Conservation (phyloP, 2,797 vertebrate species). For the Betta splendens region DNA sequence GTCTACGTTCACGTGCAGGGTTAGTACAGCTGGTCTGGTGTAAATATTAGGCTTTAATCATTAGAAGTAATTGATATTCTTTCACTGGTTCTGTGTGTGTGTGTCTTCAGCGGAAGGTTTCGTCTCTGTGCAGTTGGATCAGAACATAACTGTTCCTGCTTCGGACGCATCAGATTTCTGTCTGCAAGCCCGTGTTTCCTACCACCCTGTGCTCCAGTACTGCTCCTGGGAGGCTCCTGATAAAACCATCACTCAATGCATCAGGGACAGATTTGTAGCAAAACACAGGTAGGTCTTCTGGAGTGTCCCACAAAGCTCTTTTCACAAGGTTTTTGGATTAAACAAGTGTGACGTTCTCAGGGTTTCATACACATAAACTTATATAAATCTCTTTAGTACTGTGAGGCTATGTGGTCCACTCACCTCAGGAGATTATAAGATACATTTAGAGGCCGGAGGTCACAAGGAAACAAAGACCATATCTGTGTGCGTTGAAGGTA, state of each 20-base stretch:
- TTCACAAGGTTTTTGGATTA: background rate
- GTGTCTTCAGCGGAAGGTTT: constrained; percentile 81
- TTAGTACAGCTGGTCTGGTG: constrained; percentile 56
- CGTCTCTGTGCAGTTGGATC: constrained; percentile 79
- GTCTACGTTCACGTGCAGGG: constrained; percentile 66
- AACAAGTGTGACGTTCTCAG: background rate
- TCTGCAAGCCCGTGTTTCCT: constrained; percentile 83
- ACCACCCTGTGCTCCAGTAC: constrained; percentile 80
- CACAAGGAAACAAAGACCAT: constrained; percentile 78
- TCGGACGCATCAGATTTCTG: constrained; percentile 73
- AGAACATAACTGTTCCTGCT: constrained; percentile 69
- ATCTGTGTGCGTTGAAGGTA: constrained; percentile 87
- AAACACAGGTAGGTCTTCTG: constrained; percentile 58
- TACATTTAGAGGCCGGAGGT: constrained; percentile 86
- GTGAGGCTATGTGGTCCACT: constrained; percentile 79
- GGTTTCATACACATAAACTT: background rate
- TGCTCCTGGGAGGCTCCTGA: constrained; percentile 86
- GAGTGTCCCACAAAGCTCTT: background rate
- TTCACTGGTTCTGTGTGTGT: background rate
- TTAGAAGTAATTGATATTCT: no score
- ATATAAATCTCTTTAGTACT: constrained; percentile 68
- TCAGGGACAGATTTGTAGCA: constrained; percentile 23
- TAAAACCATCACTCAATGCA: constrained; percentile 72
- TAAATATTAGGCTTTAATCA: no score
- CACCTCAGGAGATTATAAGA: constrained; percentile 84